These are phyloP conservation scores for Microcebus lehilahytsara DNA, from an alignment of 2,113 vertebrate species.

Conservation along the genomic window DNA sequence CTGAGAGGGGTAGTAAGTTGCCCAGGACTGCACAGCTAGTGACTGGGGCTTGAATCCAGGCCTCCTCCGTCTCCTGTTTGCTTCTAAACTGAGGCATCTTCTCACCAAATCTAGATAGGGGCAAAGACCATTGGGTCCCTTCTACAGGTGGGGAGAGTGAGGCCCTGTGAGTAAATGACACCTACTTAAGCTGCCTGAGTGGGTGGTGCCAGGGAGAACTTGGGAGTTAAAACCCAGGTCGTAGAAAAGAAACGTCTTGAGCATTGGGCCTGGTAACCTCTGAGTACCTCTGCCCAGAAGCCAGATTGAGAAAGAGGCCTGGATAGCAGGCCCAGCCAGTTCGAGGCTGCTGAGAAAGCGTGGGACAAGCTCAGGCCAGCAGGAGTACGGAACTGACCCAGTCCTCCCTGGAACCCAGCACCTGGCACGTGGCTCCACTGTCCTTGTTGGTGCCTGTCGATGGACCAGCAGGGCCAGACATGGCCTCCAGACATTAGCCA, in stretches of 20 bases:
- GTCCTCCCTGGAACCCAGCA: background rate
- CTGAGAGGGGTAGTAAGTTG: background rate
- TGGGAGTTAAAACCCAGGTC: background rate
- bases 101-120: background rate
- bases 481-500: background rate
- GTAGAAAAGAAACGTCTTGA: background rate
- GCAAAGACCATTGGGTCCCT: background rate
- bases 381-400: background rate
- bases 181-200: background rate
- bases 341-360: background rate
- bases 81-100: background rate
- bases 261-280: background rate
- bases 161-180: background rate
- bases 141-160: background rate
- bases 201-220: background rate
- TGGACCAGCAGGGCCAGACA: background rate
- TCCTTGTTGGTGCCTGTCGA: background rate
- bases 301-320: conserved; percentile 64
- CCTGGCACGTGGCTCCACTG: background rate
- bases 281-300: conserved; percentile 46
- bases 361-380: background rate
- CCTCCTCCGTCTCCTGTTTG: background rate
- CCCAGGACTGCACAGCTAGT: background rate
- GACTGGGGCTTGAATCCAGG: background rate
- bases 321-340: background rate